Evolutionary conservation across 2,888 invertebrate species (phyloP).

Genomic region (Mythimna impura): DNA sequence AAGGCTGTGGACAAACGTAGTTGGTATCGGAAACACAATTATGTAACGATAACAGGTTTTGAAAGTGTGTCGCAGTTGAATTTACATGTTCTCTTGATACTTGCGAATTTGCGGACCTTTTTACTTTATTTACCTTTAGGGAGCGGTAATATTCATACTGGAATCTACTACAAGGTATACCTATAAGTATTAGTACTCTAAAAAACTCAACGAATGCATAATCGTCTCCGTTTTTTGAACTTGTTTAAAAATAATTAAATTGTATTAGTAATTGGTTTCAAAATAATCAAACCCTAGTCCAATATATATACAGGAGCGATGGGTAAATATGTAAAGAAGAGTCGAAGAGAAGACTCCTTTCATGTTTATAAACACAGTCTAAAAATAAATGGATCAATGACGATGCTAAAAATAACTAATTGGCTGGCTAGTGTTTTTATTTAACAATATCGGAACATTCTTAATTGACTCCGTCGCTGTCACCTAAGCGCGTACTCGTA

Average conservation of each 20-base stretch:
- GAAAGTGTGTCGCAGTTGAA: conserved; percentile 35
- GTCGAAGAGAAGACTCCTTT: neutral
- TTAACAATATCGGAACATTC: conserved; percentile 11
- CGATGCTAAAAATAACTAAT: conserved; percentile 29
- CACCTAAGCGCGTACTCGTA: conserved; percentile 1
- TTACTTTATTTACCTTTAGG: neutral
- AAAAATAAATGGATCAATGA: conserved; percentile 39
- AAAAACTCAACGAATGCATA: neutral
- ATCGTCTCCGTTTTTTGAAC: neutral
- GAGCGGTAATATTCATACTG: neutral
- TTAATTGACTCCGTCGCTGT: conserved; percentile 3
- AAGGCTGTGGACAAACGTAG: neutral
- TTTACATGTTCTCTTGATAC: conserved; percentile 18
- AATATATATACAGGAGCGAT: neutral
- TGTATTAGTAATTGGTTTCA: no score
- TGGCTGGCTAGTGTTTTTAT: conserved; percentile 18
- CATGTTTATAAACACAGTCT: conserved; percentile 25
- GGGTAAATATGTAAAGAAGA: conserved; percentile 4
- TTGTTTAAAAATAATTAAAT: neutral
- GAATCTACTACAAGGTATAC: no score
- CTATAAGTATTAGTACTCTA: no score
- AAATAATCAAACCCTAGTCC: neutral
- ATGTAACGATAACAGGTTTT: conserved; percentile 36
- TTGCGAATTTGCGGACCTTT: neutral
- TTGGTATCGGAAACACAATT: conserved; percentile 17